These are phyloP conservation scores for Eupithecia vulgata DNA, from an alignment of 2,888 invertebrate genomes.

Conservation along the genomic window DNA sequence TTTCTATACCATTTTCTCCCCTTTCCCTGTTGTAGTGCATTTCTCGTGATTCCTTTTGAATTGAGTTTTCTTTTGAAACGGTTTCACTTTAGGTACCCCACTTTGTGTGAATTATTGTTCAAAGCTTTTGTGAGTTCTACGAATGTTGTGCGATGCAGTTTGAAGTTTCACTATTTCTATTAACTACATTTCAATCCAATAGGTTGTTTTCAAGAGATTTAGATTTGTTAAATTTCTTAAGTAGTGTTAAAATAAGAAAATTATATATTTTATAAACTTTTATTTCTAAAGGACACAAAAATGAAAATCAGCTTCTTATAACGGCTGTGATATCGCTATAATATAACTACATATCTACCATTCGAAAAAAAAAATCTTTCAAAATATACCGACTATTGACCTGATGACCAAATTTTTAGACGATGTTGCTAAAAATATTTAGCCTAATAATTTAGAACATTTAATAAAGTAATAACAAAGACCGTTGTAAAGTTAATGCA, in stretches of 20 bases:
- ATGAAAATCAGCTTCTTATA: too few relatives aligned
- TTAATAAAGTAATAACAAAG: neutral
- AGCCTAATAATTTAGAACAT: neutral
- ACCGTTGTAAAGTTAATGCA: slow-evolving; percentile 31
- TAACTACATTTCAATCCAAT: too few relatives aligned
- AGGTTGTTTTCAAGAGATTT: too few relatives aligned
- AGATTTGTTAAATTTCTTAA: too few relatives aligned
- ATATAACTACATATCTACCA: too few relatives aligned
- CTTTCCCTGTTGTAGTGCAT: slow-evolving; percentile 2
- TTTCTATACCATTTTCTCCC: slow-evolving; percentile 11
- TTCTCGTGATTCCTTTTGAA: slow-evolving; percentile 16
- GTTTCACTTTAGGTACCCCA: neutral
- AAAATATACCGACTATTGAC: too few relatives aligned
- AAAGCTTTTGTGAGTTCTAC: neutral
- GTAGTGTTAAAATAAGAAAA: too few relatives aligned
- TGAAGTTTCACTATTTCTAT: neutral
- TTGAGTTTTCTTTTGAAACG: slow-evolving; percentile 7
- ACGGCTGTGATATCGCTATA: too few relatives aligned
- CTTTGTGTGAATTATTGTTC: slow-evolving; percentile 6
- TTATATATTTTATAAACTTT: too few relatives aligned
- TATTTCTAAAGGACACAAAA: too few relatives aligned
- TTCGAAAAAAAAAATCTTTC: too few relatives aligned
- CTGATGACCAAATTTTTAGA: neutral
- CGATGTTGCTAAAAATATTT: neutral
- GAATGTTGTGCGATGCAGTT: neutral